These are phyloP conservation scores for Acrobasis consociella DNA, from an alignment of 2,888 invertebrate species.

Conservation along the genomic window DNA sequence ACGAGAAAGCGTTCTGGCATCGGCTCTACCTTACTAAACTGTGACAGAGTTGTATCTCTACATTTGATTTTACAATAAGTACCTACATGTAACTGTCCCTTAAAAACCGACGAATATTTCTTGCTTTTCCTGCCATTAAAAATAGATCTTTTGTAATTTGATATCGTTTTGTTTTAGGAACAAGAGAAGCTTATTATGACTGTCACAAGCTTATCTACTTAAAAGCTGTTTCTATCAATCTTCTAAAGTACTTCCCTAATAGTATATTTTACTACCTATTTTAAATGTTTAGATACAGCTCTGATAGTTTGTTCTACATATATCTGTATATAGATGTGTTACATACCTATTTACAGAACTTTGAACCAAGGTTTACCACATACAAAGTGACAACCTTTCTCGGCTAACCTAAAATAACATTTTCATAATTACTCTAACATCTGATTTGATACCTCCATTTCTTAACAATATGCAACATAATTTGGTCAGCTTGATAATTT, in stretches of 20 bases:
- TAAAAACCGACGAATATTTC: too few species aligned
- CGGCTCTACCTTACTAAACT: not conserved
- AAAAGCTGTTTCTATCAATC: not conserved
- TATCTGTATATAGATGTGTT: too few species aligned
- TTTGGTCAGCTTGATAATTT: constrained; percentile 13
- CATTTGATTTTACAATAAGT: not conserved
- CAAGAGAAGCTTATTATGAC: too few species aligned
- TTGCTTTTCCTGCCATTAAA: too few species aligned
- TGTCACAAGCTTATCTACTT: not conserved
- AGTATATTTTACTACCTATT: too few species aligned
- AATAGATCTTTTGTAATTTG: too few species aligned
- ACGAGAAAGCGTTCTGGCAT: not conserved
- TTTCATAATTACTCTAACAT: not conserved
- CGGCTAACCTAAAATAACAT: not conserved
- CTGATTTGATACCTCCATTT: constrained; percentile 5
- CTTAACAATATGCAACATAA: constrained; percentile 8
- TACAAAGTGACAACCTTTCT: not conserved
- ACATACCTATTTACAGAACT: too few species aligned
- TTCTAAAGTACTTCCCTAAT: not conserved
- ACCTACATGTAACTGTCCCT: too few species aligned
- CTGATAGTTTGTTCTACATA: too few species aligned
- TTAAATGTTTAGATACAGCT: too few species aligned
- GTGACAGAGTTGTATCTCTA: not conserved
- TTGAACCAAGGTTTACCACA: not conserved
- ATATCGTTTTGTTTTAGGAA: too few species aligned